Evolutionary conservation across 2,888 invertebrate genomes (phyloP), one percentile per base, ranked within the genome.

Genomic region (Lepidonotus clava): DNA sequence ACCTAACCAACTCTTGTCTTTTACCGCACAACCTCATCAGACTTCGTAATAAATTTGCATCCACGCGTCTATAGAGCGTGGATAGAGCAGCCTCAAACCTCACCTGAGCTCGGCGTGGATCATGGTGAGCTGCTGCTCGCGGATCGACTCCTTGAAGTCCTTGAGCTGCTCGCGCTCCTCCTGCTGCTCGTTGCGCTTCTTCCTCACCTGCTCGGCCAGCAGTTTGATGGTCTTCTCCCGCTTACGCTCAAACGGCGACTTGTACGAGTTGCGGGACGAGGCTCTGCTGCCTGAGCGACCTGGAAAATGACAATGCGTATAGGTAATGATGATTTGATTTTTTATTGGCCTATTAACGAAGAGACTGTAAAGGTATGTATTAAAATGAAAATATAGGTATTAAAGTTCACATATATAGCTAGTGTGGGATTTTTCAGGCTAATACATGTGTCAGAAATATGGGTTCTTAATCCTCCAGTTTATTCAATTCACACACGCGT

Each of bases 191-290:
- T 90, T 86, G 71, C 90, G 88, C 86, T 91, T 86, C 71, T 88
- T 89, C 83, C 91, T 90, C 80, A 92, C 89, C 88, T 90, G 90
- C 14, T 88, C 86, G 66, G 90, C 90, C 24, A 92, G 88, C 41
- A 90, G 89, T 83, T 90, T 90, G n/a, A 92, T 91, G 66, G 92
- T 92, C 76, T 89, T 89, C 34, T 90, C 90, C 86, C 90, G 86
- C 86, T 92, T 92, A 85, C 90, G 89, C 86, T 93, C 92, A 88
- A 90, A 93, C 0, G 92, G 92, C n/a, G 92, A 89, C 61, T 90
- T 90, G 85, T 90, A 90, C 40, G 51, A 46, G 8, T 41, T 1
- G 8, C 66, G n/a, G 1, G 80, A 80, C 5, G 80, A 46, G 28
- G 34, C 41, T 6, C 80, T 41, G 34, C 80, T 51, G 18, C 80